These are phyloP conservation scores for Pachyrhynchus sulphureomaculatus DNA, from an alignment of 1,140 invertebrate genomes.

Conservation along the genomic window DNA sequence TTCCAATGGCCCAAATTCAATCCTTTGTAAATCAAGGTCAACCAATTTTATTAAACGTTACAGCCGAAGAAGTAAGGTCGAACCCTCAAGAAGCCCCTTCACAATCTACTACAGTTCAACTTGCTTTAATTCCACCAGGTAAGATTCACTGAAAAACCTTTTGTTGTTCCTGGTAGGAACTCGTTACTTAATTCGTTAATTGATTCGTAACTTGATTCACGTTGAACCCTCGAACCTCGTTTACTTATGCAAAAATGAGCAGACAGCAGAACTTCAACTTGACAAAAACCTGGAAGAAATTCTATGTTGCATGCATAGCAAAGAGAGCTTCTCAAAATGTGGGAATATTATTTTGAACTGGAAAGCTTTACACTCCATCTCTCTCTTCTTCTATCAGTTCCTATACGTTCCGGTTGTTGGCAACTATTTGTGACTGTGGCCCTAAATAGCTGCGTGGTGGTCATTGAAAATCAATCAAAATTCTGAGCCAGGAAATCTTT, in stretches of 20 bases:
- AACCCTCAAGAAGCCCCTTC: conserved; percentile 68
- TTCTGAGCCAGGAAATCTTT: too few relatives aligned
- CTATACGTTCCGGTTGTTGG: too few relatives aligned
- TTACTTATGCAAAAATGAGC: too few relatives aligned
- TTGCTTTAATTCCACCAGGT: conserved; percentile 70
- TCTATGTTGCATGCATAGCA: too few relatives aligned
- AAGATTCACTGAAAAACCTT: not conserved
- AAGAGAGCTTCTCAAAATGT: too few relatives aligned
- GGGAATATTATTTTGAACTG: too few relatives aligned
- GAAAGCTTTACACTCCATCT: too few relatives aligned
- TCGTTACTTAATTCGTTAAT: not conserved
- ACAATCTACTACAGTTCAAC: conserved; percentile 73
- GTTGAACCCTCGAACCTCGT: too few relatives aligned
- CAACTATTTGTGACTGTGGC: not conserved
- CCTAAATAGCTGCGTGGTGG: too few relatives aligned
- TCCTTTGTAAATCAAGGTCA: conserved; percentile 74
- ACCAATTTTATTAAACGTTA: conserved; percentile 77
- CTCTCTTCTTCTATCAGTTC: not conserved
- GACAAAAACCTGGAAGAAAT: too few relatives aligned
- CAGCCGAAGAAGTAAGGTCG: conserved; percentile 78
- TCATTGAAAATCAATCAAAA: too few relatives aligned
- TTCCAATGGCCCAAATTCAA: conserved; percentile 72
- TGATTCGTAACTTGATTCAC: not conserved
- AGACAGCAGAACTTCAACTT: not conserved
- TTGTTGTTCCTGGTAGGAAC: not conserved